Evolutionary conservation across 37 sponge, comb jelly and placozoan genomes (phyloP), one percentile per base, ranked within the genome.

Genomic region (Petrosia ficiformis): DNA sequence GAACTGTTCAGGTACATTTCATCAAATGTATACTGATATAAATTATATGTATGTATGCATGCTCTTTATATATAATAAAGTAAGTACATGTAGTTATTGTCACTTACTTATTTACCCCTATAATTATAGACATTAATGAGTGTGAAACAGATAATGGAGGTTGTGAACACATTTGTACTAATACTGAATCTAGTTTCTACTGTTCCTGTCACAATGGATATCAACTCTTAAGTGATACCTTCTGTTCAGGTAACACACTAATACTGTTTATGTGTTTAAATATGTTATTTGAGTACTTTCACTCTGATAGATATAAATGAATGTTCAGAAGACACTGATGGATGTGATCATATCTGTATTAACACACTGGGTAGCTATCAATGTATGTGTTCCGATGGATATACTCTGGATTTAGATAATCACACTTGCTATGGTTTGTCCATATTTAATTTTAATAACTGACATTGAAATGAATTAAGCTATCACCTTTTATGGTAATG

Each of bases 131-230:
- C n/a, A n/a, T n/a, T n/a, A n/a, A n/a, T n/a, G n/a, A n/a, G n/a
- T n/a, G n/a, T n/a, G n/a, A n/a, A n/a, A n/a, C n/a, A n/a, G n/a
- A n/a, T n/a, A n/a, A n/a, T n/a, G n/a, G n/a, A n/a, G n/a, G n/a
- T n/a, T n/a, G n/a, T 16, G 16, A 48, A 10, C 54, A 48, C 14
- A 10, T 48, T 16, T 85, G 86, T 78, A 68, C 43, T 54, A 85
- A 85, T 39, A 79, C 86, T 56, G 67, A 42, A 42, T 79, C 80
- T 26, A 70, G 66, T 57, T 78, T 67, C 54, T 1, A 43, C 0
- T 85, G 86, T 35, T 59, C 59, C 19, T 85, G 86, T 74, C 31
- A 57, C 61, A 31, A 58, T 56, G 86, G 80, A 22, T 85, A 78
- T 38, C 26, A 48, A 16, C 65, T 57, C 74, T 73, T 57, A 58